A percentile compares a stretch with the other conserved stretches of the same genome.
Conservation (phyloP, 2,797 vertebrate species). For the Manis crassicaudata region DNA sequence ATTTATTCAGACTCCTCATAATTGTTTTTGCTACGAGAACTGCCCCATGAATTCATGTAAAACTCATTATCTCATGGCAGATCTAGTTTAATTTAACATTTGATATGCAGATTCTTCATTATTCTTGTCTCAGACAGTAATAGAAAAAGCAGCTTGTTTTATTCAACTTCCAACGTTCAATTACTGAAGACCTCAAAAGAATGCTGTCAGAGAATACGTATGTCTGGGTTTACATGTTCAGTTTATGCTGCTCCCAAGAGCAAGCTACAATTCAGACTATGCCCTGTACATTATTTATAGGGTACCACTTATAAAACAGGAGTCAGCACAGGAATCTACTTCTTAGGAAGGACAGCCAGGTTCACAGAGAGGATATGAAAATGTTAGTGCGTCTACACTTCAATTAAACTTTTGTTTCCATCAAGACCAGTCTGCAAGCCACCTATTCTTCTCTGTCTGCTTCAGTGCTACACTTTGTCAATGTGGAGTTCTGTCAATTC, state of each 20-base stretch:
- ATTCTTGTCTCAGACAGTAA: not conserved
- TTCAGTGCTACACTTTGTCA: not conserved
- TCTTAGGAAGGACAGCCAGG: not conserved
- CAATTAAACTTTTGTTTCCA: not conserved
- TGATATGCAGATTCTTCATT: not conserved
- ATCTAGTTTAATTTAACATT: not conserved
- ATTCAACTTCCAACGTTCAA: not conserved
- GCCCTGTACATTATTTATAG: not conserved
- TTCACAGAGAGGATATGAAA: rapidly evolving
- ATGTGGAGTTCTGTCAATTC: not conserved
- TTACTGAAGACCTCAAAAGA: not conserved
- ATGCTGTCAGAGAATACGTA: not conserved
- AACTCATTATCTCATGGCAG: not conserved
- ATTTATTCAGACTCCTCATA: not conserved
- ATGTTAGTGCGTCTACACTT: not conserved
- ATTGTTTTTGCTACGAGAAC: not conserved
- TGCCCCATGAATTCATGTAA: not conserved
- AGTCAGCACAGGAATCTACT: not conserved
- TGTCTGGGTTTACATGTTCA: not conserved
- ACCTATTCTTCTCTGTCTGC: not conserved
- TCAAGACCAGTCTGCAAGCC: not conserved
- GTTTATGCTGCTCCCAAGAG: not conserved
- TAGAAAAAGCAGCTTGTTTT: not conserved
- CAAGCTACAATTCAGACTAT: not conserved
- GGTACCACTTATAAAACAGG: not conserved